phyloP scores from a whole-genome alignment of 2,113 vertebrate genomes.

The Azemiops feae region DNA sequence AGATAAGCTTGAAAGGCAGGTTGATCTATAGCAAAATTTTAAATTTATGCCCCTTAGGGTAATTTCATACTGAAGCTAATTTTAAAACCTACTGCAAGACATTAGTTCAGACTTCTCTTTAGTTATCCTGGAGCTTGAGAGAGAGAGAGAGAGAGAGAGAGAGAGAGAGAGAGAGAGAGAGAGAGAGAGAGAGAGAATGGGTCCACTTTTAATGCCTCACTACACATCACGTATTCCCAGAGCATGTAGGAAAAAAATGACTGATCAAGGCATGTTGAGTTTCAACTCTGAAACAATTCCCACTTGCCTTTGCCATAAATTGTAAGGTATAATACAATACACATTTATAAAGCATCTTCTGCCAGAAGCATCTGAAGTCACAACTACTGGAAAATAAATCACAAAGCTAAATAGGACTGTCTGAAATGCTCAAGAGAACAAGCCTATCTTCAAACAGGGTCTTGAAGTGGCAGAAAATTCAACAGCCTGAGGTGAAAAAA shows the following conservation, averaged over 20 bases:
- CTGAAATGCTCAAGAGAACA: neutral
- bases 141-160: too few species aligned
- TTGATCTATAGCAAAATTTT: neutral
- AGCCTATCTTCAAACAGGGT: neutral
- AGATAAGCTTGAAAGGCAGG: neutral
- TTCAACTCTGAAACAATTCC: conserved; percentile 6
- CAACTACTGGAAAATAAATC: conserved; percentile 14
- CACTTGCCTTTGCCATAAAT: neutral
- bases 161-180: neutral
- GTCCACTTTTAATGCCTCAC: neutral
- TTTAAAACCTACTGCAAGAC: neutral
- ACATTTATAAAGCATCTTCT: neutral
- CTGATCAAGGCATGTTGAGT: neutral
- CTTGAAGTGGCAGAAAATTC: neutral
- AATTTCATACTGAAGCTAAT: neutral
- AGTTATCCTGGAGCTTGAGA: neutral
- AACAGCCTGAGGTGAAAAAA: neutral
- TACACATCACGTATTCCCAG: neutral
- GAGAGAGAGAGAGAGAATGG: too few species aligned
- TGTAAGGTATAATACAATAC: neutral
- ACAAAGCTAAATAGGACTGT: conserved; percentile 12
- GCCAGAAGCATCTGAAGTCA: neutral
- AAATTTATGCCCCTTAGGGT: neutral
- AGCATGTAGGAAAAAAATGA: neutral
- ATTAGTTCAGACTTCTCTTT: neutral